Evolutionary conservation across 2,797 vertebrate genomes (phyloP).

Genomic region (Botia kubotai): DNA sequence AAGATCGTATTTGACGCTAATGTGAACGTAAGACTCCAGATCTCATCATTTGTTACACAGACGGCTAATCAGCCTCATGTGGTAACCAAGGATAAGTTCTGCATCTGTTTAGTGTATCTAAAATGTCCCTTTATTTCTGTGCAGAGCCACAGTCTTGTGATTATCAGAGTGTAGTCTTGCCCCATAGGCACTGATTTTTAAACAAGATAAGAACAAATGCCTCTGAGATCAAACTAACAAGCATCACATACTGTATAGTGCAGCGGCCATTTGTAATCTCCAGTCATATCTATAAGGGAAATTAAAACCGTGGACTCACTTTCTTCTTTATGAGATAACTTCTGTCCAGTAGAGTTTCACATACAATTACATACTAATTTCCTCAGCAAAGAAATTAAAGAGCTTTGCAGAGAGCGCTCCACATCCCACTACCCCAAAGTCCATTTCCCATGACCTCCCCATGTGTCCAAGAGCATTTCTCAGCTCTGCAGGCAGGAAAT

Average conservation of each 20-base stretch:
- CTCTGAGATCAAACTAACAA: slow-evolving; percentile 9
- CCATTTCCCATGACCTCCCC: slow-evolving; percentile 82
- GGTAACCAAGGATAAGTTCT: slow-evolving; percentile 1
- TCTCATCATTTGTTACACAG: slow-evolving; percentile 4
- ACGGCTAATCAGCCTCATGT: slow-evolving; percentile 19
- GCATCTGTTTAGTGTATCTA: slow-evolving; percentile 21
- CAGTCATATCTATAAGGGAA: slow-evolving; percentile 14
- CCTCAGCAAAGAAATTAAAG: slow-evolving; percentile 45
- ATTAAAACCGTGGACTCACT: slow-evolving; percentile 7
- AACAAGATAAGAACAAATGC: slow-evolving; percentile 4
- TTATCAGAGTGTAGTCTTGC: not conserved
- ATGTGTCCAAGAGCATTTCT: slow-evolving; percentile 77
- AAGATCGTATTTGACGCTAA: slow-evolving; percentile 52
- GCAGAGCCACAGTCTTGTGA: slow-evolving; percentile 17
- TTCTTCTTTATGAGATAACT: slow-evolving; percentile 1
- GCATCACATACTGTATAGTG: not conserved
- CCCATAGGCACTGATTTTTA: slow-evolving; percentile 18
- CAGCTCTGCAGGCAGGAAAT: slow-evolving; percentile 80
- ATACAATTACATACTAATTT: slow-evolving; percentile 51
- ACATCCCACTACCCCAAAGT: slow-evolving; percentile 66
- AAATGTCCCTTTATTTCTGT: slow-evolving; percentile 32
- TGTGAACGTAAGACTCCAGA: slow-evolving; percentile 41
- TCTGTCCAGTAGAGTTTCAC: not conserved
- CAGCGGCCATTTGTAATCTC: slow-evolving; percentile 5
- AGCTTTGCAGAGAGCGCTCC: slow-evolving; percentile 53